Percentiles rank a stretch among this genome's conserved stretches.
These are phyloP conservation scores for Popillia japonica DNA, from an alignment of 1,140 invertebrate genomes.

Conservation along the genomic window DNA sequence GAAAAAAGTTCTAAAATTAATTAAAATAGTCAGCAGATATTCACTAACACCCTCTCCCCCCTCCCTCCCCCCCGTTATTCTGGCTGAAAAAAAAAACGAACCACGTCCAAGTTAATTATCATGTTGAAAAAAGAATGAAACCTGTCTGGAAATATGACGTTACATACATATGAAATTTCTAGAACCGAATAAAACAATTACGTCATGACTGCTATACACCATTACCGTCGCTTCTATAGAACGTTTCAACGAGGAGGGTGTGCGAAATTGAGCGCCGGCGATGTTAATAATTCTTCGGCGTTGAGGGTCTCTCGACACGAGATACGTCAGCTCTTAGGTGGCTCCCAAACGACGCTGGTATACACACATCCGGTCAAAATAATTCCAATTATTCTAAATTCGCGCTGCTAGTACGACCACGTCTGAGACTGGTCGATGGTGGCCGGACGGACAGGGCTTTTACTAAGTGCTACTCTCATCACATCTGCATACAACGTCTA, in stretches of 20 bases:
- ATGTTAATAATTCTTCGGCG: slow-evolving; percentile 21
- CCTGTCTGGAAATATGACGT: slow-evolving; percentile 14
- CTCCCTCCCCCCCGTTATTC: not conserved
- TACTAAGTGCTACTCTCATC: slow-evolving; percentile 26
- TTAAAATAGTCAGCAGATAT: not conserved
- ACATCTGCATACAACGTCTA: slow-evolving; percentile 46
- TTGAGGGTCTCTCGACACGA: not conserved
- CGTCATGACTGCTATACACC: not conserved
- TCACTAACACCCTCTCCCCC: not conserved
- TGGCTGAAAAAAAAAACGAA: not conserved
- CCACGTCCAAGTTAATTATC: not conserved
- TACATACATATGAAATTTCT: not conserved
- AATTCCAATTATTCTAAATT: slow-evolving; percentile 29
- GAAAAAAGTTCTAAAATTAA: not conserved
- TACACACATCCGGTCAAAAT: slow-evolving; percentile 25
- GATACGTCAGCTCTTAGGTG: slow-evolving; percentile 9
- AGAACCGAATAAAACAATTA: slow-evolving; percentile 17
- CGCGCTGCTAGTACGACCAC: not conserved
- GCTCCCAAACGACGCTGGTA: not conserved
- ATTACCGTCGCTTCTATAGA: not conserved
- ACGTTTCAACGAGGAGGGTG: not conserved
- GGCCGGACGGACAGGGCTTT: not conserved
- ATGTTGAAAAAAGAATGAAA: not conserved
- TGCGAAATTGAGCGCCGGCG: not conserved
- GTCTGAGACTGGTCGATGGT: not conserved